Evolutionary conservation across 1,140 invertebrate genomes (phyloP).

Genomic region (Oreohelix idahoensis): DNA sequence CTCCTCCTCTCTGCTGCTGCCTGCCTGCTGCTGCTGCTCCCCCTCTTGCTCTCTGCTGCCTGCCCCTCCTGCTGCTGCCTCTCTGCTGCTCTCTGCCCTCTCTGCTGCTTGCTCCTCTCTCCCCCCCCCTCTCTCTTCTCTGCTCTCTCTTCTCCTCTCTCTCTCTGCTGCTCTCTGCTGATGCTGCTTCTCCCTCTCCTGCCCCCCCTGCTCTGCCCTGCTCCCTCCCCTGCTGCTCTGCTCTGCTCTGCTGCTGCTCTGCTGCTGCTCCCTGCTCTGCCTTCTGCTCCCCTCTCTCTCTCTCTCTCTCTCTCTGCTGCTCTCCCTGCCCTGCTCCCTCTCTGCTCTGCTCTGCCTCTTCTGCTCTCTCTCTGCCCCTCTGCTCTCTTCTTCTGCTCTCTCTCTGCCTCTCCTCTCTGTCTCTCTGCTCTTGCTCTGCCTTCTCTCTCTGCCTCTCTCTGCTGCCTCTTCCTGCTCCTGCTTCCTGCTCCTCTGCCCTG

Average conservation of each 20-base stretch:
- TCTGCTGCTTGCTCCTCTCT: not conserved
- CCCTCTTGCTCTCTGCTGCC: not conserved
- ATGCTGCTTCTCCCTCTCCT: not conserved
- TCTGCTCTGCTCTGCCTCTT: not conserved
- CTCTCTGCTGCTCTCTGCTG: too few relatives aligned
- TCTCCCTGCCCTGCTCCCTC: not conserved
- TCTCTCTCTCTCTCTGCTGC: not conserved
- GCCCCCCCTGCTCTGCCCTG: not conserved
- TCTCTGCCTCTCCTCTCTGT: not conserved
- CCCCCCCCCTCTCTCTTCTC: too few relatives aligned
- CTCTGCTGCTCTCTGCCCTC: not conserved
- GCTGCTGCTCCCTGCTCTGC: not conserved
- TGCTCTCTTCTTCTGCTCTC: not conserved
- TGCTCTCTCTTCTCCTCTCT: too few relatives aligned
- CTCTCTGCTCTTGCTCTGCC: not conserved
- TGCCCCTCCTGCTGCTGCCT: not conserved
- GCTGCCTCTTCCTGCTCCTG: not conserved
- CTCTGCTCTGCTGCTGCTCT: not conserved
- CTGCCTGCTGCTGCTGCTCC: not conserved
- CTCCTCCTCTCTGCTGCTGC: not conserved
- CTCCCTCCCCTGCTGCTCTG: not conserved
- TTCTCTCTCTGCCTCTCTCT: not conserved
- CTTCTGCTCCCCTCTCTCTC: not conserved
- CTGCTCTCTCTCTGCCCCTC: too few relatives aligned
- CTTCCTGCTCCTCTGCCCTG: not conserved